Base-by-base conservation (phyloP, 1,140 invertebrate species). In the Pararge aegeria region DNA sequence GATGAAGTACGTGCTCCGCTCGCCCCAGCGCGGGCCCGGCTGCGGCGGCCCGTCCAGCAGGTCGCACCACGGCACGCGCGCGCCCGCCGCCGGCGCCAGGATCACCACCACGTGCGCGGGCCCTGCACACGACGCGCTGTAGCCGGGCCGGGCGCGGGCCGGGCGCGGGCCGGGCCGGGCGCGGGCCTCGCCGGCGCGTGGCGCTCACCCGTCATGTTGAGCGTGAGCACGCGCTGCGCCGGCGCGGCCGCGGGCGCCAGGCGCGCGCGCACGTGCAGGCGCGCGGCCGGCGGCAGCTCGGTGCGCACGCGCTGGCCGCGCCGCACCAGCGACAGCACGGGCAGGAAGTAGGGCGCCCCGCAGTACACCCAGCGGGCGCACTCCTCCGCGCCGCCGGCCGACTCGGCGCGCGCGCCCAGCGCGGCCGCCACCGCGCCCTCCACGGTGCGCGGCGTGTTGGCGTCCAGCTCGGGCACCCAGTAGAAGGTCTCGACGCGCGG, bases 391-490 rank as follows among this genome's bases (percentile, higher is more conserved):
- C 13, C n/a, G 38, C 9, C 5, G 13, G 86, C 75, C 34, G 83
- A 61, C 5, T 55, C 46, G 9, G 66, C 69, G 20, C 54, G 56
- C 55, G 73, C 68, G 58, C 46, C 63, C 20, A 27, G 21, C 60
- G 72, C 68, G 60, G 55, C 68, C 61, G 55, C 60, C 27, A 38
- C 21, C 57, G 54, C 42, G 53, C 48, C 61, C 20, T 29, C 16
- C 54, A 73, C 71, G 44, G 92, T 92, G 61, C 93, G 85, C 53
- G 93, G 92, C 83, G 94, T 94, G 80, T 95, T 93, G 77, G 93
- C 92, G 81, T 96, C 95, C 72, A 95, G 91, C 74, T 95, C 92
- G 9, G 94, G 92, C 65, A 95, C 88, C 95, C 95, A 96, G 76
- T 94, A 93, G n/a, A 94, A 93, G 61, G 62, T n/a, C 24, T 70